A percentile compares a stretch with the other conserved stretches of the same genome.
phyloP scores from a whole-genome alignment of 2,888 invertebrate species.

The Pediacus dermestoides region DNA sequence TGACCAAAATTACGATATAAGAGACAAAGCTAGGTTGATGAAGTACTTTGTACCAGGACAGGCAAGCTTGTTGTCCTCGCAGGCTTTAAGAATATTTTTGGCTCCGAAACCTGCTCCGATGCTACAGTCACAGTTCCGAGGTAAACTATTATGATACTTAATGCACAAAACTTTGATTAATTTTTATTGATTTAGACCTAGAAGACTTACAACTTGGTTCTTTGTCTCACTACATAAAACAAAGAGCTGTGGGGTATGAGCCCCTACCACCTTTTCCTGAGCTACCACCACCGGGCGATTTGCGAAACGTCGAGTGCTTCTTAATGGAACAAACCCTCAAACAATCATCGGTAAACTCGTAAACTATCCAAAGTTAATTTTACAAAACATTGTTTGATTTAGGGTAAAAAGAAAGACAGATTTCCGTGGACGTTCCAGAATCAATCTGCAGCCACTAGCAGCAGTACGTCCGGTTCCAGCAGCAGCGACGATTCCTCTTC shows the following conservation, averaged over 20 bases:
- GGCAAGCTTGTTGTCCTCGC: slow-evolving; percentile 53
- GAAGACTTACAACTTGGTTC: slow-evolving; percentile 91
- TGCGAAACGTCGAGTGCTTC: slow-evolving; percentile 66
- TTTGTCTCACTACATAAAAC: slow-evolving; percentile 89
- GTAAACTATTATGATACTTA: slow-evolving; percentile 51
- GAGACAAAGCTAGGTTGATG: slow-evolving; percentile 90
- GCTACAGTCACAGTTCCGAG: slow-evolving; percentile 78
- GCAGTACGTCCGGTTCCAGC: slow-evolving; percentile 24
- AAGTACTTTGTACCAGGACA: slow-evolving; percentile 68
- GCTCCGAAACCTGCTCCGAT: slow-evolving; percentile 92
- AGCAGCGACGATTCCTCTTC: slow-evolving; percentile 45
- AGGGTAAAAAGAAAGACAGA: slow-evolving; percentile 35
- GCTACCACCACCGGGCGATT: slow-evolving; percentile 67
- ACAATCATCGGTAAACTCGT: background rate
- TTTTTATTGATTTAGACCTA: slow-evolving; percentile 55
- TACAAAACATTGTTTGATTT: slow-evolving; percentile 14
- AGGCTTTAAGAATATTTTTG: slow-evolving; percentile 82
- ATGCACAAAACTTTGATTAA: slow-evolving; percentile 3
- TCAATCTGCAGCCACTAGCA: slow-evolving; percentile 43
- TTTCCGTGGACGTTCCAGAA: slow-evolving; percentile 44
- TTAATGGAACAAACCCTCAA: slow-evolving; percentile 26
- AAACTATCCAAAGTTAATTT: slow-evolving; percentile 6
- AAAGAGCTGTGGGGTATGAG: slow-evolving; percentile 81
- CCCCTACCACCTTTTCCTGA: slow-evolving; percentile 82
- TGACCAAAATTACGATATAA: slow-evolving; percentile 95